Evolutionary conservation across 2,113 vertebrate species (phyloP).

Genomic region (Mus musculus): DNA sequence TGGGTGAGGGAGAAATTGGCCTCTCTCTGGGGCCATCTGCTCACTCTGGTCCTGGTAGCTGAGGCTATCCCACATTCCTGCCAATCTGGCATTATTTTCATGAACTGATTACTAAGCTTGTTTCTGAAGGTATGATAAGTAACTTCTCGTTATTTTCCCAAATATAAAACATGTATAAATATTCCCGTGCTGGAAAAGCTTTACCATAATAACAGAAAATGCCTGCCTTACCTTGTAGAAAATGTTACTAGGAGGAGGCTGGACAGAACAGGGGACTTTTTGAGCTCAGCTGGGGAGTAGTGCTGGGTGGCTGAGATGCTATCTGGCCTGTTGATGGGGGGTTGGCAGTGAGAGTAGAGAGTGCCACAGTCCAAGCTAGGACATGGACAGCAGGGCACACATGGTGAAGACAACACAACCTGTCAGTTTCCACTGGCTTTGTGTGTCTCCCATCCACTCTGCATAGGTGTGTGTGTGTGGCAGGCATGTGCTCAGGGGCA

Average conservation of each 20-base stretch:
- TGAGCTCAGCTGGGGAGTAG: not conserved
- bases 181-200: not conserved
- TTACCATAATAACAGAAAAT: constrained; percentile 39
- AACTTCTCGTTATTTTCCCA: constrained; percentile 57
- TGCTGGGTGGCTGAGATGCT: not conserved
- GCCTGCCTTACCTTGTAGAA: constrained; percentile 44
- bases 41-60: not conserved
- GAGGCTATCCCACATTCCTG: not conserved
- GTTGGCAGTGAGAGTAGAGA: not conserved
- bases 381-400: not conserved
- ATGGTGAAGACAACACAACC: not conserved
- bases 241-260: not conserved
- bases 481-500: not conserved
- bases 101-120: not conserved
- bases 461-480: not conserved
- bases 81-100: not conserved
- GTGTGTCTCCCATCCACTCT: constrained; percentile 15
- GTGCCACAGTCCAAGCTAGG: not conserved
- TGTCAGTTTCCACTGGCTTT: constrained; percentile 15
- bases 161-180: constrained; percentile 52
- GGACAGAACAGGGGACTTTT: too few relatives aligned
- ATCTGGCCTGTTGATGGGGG: not conserved
- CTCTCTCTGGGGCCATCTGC: too few relatives aligned
- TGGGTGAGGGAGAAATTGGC: not conserved
- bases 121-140: constrained; percentile 43